These are phyloP conservation scores for Amphiprion clarkii DNA, from an alignment of 2,797 vertebrate genomes.

Conservation along the genomic window DNA sequence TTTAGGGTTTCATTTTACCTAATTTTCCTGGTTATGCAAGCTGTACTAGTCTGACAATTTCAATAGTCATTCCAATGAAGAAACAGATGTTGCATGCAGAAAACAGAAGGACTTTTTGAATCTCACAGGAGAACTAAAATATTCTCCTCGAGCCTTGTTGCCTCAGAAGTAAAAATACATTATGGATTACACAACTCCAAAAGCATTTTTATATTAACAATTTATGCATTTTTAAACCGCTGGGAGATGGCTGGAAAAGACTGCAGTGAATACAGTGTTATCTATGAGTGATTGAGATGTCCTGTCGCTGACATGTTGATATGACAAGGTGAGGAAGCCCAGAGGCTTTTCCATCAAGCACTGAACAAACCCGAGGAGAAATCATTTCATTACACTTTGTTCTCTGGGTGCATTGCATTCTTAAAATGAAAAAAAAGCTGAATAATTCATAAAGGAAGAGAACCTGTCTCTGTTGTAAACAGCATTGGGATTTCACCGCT, in stretches of 20 bases:
- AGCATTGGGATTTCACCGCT: conserved; percentile 67
- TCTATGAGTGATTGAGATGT: conserved; percentile 68
- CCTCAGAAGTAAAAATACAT: conserved; percentile 45
- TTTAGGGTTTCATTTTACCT: conserved; percentile 24
- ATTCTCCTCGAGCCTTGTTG: conserved; percentile 31
- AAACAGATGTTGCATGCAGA: conserved; percentile 40
- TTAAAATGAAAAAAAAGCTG: conserved; percentile 61
- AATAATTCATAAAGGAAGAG: conserved; percentile 78
- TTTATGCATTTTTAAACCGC: conserved; percentile 49
- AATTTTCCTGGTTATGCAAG: conserved; percentile 23
- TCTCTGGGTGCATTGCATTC: conserved; percentile 71
- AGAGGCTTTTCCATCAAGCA: conserved; percentile 53
- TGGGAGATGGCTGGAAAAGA: conserved; percentile 19
- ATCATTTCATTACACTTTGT: conserved; percentile 74
- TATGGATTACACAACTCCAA: conserved; percentile 47
- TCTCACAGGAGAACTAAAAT: conserved; percentile 38
- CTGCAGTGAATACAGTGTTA: conserved; percentile 19
- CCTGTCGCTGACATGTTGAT: conserved; percentile 52
- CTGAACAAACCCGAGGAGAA: conserved; percentile 66
- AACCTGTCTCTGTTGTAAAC: conserved; percentile 70
- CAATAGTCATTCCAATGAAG: conserved; percentile 36
- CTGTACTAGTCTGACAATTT: conserved; percentile 20
- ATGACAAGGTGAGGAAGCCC: conserved; percentile 46
- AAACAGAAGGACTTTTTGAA: conserved; percentile 41
- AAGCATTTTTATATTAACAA: conserved; percentile 63